Evolutionary conservation across 2,888 invertebrate genomes (phyloP), one percentile per base, ranked within the genome.

Genomic region (Ophion slaviceki): DNA sequence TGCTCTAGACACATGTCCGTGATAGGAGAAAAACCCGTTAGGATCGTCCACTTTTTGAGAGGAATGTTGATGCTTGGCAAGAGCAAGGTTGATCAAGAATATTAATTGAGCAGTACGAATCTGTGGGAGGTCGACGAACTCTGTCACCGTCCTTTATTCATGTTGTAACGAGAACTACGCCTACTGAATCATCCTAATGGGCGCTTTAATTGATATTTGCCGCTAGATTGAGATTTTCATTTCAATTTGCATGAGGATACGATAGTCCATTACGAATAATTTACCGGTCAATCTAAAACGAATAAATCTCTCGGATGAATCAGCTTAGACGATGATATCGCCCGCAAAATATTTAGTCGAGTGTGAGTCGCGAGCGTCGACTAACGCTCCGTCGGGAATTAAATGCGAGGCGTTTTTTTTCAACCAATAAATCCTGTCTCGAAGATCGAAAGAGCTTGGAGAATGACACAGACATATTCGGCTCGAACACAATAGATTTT

Each of bases 401-500:
- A 24, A 78, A 24, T 11, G 59, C 5, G 77, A 78, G 36, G 45
- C 24, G 1, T 75, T 72, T 53, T 53, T 36, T 45, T 66, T 67
- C 66, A 32, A n/a, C 17, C 20, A 36, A 77, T 32, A 28, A 71
- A 71, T 47, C 53, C 36, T 57, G 53, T 71, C 77, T 32, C 17
- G 17, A 14, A 66, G 36, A 40, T 57, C 28, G 61, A 61, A 17
- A 53, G 40, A 45, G 20, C 45, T 78, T 61, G 6, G 67, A 67
- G 32, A 68, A 77, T 61, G 68, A 76, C 76, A 62, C 57, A 53
- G 64, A 47, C 36, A n/a, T 75, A 57, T 67, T 77, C 76, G 11
- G 53, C 36, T 57, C 53, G 57, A 57, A 67, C 57, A 66, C 66
- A 64, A 64, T 47, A 64, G n/a, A n/a, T 24, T 45, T 24, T 45